These are phyloP conservation scores for Anguilla pacifica DNA, from an alignment of 2,797 vertebrate genomes.

Conservation along the genomic window DNA sequence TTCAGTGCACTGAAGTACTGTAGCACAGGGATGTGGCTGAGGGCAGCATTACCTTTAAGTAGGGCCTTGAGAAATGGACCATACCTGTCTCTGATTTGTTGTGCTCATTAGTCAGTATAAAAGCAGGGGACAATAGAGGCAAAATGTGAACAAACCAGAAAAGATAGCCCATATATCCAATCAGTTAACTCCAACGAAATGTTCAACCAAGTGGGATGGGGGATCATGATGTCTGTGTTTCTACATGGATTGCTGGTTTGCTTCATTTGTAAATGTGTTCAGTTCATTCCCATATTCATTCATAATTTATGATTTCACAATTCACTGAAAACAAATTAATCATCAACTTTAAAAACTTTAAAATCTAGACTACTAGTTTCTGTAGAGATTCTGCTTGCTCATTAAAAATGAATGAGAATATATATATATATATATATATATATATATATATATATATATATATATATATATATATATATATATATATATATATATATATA, in stretches of 20 bases:
- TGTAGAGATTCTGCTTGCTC: slow-evolving; percentile 61
- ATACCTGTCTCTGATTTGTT: neutral
- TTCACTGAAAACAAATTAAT: neutral
- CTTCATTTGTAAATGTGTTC: neutral
- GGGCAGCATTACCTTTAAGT: neutral
- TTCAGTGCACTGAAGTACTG: slow-evolving; percentile 15
- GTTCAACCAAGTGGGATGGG: neutral
- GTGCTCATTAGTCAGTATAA: neutral
- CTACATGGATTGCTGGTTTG: neutral
- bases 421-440: too few species aligned
- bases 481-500: slow-evolving; percentile 41
- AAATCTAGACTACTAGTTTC: neutral
- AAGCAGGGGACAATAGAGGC: neutral
- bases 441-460: too few species aligned
- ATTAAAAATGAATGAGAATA: slow-evolving; percentile 71
- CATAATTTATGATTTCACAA: neutral
- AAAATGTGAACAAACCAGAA: neutral
- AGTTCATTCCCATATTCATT: neutral
- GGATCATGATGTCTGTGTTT: neutral
- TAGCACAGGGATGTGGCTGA: neutral
- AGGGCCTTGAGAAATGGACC: neutral
- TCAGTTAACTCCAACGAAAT: neutral
- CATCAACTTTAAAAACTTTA: neutral
- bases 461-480: too few species aligned
- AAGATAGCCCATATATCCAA: neutral